These are phyloP conservation scores for Drosophila hawaiiensis DNA, from an alignment of 2,888 invertebrate species.

Conservation along the genomic window DNA sequence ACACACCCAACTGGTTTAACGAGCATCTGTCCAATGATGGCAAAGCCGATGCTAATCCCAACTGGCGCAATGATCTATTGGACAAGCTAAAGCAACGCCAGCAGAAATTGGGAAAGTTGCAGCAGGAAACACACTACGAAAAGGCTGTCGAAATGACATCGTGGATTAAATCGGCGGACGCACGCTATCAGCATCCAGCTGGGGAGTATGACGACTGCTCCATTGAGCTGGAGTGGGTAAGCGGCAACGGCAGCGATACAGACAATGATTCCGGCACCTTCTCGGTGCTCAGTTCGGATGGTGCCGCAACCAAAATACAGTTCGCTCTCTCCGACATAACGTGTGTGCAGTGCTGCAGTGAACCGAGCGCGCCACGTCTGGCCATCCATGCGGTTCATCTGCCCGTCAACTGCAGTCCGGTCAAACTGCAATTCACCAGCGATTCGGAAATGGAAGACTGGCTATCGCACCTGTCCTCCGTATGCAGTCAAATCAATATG, in stretches of 20 bases:
- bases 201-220: slow-evolving; percentile 90
- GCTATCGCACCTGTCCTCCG: slow-evolving; percentile 92
- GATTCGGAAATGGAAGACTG: slow-evolving; percentile 96
- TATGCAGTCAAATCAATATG: slow-evolving; percentile 91
- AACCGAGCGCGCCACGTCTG: slow-evolving; percentile 91
- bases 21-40: slow-evolving; percentile 86
- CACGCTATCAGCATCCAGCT: slow-evolving; percentile 88
- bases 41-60: slow-evolving; percentile 89
- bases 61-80: slow-evolving; percentile 91
- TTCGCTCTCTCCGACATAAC: slow-evolving; percentile 92
- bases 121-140: slow-evolving; percentile 88
- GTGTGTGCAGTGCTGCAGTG: slow-evolving; percentile 91
- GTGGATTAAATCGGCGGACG: slow-evolving; percentile 94
- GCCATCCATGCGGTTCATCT: slow-evolving; percentile 90
- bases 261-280: slow-evolving; percentile 89
- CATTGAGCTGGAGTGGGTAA: slow-evolving; percentile 93
- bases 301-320: slow-evolving; percentile 90
- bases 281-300: slow-evolving; percentile 91
- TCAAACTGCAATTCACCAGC: slow-evolving; percentile 91
- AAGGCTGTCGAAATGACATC: slow-evolving; percentile 93
- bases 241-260: slow-evolving; percentile 87
- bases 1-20: slow-evolving; percentile 92
- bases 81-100: slow-evolving; percentile 88
- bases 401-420: slow-evolving; percentile 86
- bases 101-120: slow-evolving; percentile 84